Base-by-base conservation (phyloP, 2,797 vertebrate species). In the Manis javanica region DNA sequence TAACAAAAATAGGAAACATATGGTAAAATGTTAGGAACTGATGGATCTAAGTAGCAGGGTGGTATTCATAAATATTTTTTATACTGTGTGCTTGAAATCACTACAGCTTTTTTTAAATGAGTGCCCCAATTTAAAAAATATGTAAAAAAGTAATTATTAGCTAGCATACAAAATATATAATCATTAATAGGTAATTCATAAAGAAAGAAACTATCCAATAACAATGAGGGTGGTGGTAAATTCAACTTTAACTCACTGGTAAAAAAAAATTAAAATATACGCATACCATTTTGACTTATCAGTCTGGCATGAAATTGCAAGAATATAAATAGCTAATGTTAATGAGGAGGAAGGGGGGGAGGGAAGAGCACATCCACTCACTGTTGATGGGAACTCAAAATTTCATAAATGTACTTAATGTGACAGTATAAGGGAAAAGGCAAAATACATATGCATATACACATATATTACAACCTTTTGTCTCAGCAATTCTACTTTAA, bases 401-500 rank as follows among this genome's bases (percentile, higher is more conserved):
- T 81, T 15, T 72, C n/a, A 83, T 9, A 75, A 53, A 75, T 79
- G 78, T 64, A 90, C 24, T 84, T 71, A 81, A 49, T 39, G 34
- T 86, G 61, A 59, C 23, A 51, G 26, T 31, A 55, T n/a, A 88
- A 46, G 23, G 15, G 26, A n/a, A 85, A 93, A 64, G 37, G n/a
- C 5, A 84, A 94, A 86, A 19, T 14, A n/a, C 51, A 51, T 57
- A 37, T 31, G 42, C 7, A 55, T 18, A 71, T 9, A 29, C 5
- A 72, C 14, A 77, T 9, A 39, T 4, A 46, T 63, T 61, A 91
- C 68, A 81, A 74, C 61, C 39, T 95, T 95, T 90, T 37, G 34
- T 79, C 37, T 83, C 46, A 79, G 39, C 15, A 64, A 85, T 74
- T 71, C 84, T 85, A 88, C n/a, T 59, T 66, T 42, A 91, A 94